phyloP scores from a whole-genome alignment of 2,113 vertebrate species.

The Elephantulus edwardii region DNA sequence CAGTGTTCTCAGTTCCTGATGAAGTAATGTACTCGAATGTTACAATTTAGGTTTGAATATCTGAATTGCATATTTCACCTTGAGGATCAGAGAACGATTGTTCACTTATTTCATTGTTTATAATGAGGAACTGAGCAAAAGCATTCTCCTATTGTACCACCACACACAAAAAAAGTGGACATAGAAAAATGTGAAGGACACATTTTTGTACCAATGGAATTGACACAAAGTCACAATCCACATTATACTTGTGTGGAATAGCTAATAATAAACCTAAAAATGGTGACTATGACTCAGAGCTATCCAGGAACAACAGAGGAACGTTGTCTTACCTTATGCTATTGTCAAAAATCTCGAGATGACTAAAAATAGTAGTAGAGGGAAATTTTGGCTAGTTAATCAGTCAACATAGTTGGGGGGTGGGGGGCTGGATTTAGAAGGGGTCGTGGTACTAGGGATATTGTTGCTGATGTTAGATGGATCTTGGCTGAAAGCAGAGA shows the following conservation, averaged over 20 bases:
- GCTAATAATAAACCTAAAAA: slow-evolving; percentile 22
- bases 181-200: not conserved
- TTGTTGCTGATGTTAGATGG: too few species aligned
- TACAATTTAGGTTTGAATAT: slow-evolving; percentile 24
- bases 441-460: too few species aligned
- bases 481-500: too few species aligned
- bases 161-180: not conserved
- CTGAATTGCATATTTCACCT: not conserved
- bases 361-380: not conserved
- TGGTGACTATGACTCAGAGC: too few species aligned
- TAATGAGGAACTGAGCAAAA: slow-evolving; percentile 19
- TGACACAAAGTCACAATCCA: not conserved
- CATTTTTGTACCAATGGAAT: not conserved
- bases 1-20: not conserved
- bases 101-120: slow-evolving; percentile 22
- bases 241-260: not conserved
- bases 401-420: too few species aligned
- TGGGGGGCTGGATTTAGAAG: too few species aligned
- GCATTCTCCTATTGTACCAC: not conserved
- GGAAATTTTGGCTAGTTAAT: not conserved
- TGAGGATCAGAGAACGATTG: slow-evolving; percentile 20
- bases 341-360: too few species aligned
- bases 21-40: not conserved
- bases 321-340: too few species aligned
- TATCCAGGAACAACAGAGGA: too few species aligned